phyloP scores from a whole-genome alignment of 1,140 invertebrate genomes.

The Diabrotica virgifera region DNA sequence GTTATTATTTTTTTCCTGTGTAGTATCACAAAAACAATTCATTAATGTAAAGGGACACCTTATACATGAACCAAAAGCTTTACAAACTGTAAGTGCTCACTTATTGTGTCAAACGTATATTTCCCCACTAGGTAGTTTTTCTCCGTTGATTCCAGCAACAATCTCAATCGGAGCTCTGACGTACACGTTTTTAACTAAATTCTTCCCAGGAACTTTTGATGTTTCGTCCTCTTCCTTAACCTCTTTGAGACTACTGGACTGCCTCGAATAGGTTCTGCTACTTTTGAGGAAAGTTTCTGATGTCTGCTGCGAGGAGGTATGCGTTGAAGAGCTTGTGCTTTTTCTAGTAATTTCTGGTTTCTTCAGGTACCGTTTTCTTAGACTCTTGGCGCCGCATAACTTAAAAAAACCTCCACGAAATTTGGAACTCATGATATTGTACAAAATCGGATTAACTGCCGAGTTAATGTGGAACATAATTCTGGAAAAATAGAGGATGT shows the following conservation, averaged over 20 bases:
- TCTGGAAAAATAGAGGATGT: conserved; percentile 79
- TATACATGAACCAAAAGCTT: too few species aligned
- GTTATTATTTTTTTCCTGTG: too few species aligned
- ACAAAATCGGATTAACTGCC: conserved; percentile 85
- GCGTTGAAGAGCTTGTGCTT: conserved; percentile 44
- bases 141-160: conserved; percentile 23
- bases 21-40: too few species aligned
- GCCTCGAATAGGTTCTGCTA: conserved; percentile 34
- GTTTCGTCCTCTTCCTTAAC: conserved; percentile 35
- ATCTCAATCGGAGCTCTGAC: conserved; percentile 35
- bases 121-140: conserved; percentile 36
- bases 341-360: conserved; percentile 42
- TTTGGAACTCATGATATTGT: conserved; percentile 89
- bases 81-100: not conserved
- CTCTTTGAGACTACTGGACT: conserved; percentile 37
- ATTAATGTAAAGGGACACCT: too few species aligned
- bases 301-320: conserved; percentile 43
- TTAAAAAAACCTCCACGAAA: conserved; percentile 79
- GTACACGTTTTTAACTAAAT: conserved; percentile 29
- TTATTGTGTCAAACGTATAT: conserved; percentile 35
- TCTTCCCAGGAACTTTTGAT: conserved; percentile 21
- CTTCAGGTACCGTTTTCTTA: conserved; percentile 31
- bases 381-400: conserved; percentile 50
- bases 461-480: conserved; percentile 88
- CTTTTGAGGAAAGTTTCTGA: conserved; percentile 43